Conservation (phyloP, 2,888 invertebrate genomes). For the Sinotaia quadrata region DNA sequence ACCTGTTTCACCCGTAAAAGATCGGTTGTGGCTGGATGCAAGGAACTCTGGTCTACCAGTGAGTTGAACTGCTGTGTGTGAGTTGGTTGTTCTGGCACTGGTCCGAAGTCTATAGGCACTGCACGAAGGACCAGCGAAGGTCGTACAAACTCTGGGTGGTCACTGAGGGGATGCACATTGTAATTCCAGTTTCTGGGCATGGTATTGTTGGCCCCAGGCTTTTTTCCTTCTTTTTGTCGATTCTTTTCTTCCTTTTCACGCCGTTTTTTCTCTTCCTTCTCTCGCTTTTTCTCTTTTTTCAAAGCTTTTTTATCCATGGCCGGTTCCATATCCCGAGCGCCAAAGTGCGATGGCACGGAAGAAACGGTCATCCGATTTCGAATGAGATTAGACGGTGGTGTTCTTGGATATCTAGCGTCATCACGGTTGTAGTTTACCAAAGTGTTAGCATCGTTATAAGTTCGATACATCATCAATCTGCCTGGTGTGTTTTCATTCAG, state of each 20-base stretch:
- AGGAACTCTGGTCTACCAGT: slow-evolving; percentile 1
- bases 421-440: neutral
- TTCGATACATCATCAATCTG: too few species aligned
- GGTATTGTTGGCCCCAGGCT: slow-evolving; percentile 43
- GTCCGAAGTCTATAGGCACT: slow-evolving; percentile 58
- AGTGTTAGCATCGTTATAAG: neutral
- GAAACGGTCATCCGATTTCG: slow-evolving; percentile 8
- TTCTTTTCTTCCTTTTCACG: slow-evolving; percentile 59
- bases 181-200: slow-evolving; percentile 57
- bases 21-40: slow-evolving; percentile 56
- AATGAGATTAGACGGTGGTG: neutral
- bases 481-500: neutral
- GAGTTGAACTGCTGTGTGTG: slow-evolving; percentile 1
- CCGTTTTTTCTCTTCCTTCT: slow-evolving; percentile 53
- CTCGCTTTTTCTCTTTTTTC: slow-evolving; percentile 55
- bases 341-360: slow-evolving; percentile 49
- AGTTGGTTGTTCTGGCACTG: slow-evolving; percentile 16
- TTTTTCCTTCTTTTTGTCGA: slow-evolving; percentile 54
- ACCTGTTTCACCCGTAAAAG: slow-evolving; percentile 55
- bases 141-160: too few species aligned
- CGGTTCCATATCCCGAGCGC: slow-evolving; percentile 47
- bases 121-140: slow-evolving; percentile 50
- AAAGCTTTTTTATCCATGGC: slow-evolving; percentile 55
- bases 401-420: neutral
- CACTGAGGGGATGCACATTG: slow-evolving; percentile 42